Evolutionary conservation across 2,113 vertebrate genomes (phyloP), one percentile per base, ranked within the genome.

Genomic region (Pachypanchax playfairii): DNA sequence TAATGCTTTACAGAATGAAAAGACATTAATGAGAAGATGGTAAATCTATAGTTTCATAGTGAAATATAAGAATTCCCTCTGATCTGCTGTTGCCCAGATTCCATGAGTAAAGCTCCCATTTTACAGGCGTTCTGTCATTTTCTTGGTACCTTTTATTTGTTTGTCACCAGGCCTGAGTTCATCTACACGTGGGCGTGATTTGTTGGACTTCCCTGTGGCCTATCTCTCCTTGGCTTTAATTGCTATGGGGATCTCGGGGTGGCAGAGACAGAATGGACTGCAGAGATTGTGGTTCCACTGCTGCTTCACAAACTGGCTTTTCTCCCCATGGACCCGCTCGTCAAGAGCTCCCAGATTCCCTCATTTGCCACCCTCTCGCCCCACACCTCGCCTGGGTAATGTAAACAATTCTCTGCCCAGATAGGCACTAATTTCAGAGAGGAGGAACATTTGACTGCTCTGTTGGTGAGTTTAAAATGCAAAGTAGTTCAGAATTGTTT

Each of bases 201-300:
- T 22, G 72, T 70, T 75, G 77, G 81, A 84, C 87, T 84, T 72
- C 67, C 65, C 68, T 2, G 54, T 56, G 77, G 78, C 67, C 75
- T 39, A 36, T 6, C 68, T 79, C 61, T 80, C 71, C 68, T 75
- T 80, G 54, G 53, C 69, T 80, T 36, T 87, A 84, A 87, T 84
- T 87, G 79, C 76, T 77, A 70, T 53, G 79, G 68, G 80, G 86
- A 90, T 91, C 82, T 42, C 81, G n/a, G 76, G 74, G 46, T 52
- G 62, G 73, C 83, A 82, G 79, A 39, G 79, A 79, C 70, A 73
- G 84, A 87, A 51, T 87, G 87, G 84, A 86, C 86, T 76, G 77
- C 73, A 38, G 79, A 91, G 90, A 91, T 92, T 92, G 89, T 47
- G 78, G 87, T 90, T 90, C 87, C 91, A 88, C 78, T 72, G 49